Evolutionary conservation across 2,888 invertebrate genomes (phyloP), one percentile per base, ranked within the genome.

Genomic region (Scaptomyza polygonia): DNA sequence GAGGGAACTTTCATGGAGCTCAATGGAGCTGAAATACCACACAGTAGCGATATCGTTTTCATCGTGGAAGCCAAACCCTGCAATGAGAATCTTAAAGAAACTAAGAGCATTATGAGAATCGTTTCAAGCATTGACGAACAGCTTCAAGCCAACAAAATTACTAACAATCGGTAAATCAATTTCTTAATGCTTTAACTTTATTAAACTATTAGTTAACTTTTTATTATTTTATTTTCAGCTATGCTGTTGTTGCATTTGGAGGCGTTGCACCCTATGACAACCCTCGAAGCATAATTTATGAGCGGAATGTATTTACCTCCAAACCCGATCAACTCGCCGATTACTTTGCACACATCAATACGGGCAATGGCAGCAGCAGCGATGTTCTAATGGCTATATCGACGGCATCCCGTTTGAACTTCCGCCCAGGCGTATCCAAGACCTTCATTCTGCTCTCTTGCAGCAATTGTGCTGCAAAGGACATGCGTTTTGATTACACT

Each of bases 21-120:
- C n/a, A 92, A 94, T 45, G 93, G 93, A 34, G 86, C 91, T 12
- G 89, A 91, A 18, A 92, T 95, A 6, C 95, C 95, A 0, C 93
- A 92, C 70, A 95, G 96, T 5, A 95, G 96, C 3, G 98, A 98
- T 91, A 93, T 98, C 0, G 96, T 98, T 54, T 96, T 98, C 90
- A 94, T 98, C 54, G 93, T 98, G 0, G 98, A 98, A 88, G 97
- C 97, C 1, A 96, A 96, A 77, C 92, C 93, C 5, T 98, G 98
- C 90, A 98, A 98, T 92, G 93, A 93, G 70, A 94, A 95, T 76
- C 90, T 96, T 1, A 93, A 93, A 36, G 93, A 93, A 61, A 93
- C 92, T 55, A 95, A 94, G 83, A 96, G 95, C 79, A 93, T 97
- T 52, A 95, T 95, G 83, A 92, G 93, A 5, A 92, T 97, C 40